phyloP scores from a whole-genome alignment of 2,113 vertebrate genomes.

The Trichomycterus rosablanca region DNA sequence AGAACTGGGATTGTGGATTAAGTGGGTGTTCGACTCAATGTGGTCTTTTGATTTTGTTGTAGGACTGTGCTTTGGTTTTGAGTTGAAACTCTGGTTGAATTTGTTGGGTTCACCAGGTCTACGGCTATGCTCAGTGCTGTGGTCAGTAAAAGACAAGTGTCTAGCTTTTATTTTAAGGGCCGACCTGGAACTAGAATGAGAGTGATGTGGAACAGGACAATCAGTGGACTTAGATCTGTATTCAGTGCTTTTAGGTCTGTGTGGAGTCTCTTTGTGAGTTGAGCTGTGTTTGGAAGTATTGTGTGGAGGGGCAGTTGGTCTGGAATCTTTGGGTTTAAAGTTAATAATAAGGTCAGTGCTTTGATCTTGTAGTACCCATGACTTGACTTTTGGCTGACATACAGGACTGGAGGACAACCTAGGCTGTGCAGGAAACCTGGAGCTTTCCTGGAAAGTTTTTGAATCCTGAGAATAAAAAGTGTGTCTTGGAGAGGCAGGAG shows the following conservation, averaged over 20 bases:
- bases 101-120: slow-evolving; percentile 25
- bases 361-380: slow-evolving; percentile 48
- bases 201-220: slow-evolving; percentile 26
- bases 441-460: slow-evolving; percentile 36
- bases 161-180: slow-evolving; percentile 49
- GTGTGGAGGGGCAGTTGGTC: slow-evolving; percentile 34
- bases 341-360: slow-evolving; percentile 42
- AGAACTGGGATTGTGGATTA: slow-evolving; percentile 32
- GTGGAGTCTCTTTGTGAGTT: slow-evolving; percentile 21
- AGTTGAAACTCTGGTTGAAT: slow-evolving; percentile 38
- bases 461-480: slow-evolving; percentile 41
- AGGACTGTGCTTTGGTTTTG: slow-evolving; percentile 39
- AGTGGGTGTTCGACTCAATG: slow-evolving; percentile 37
- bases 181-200: slow-evolving; percentile 30
- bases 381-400: slow-evolving; percentile 50
- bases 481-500: slow-evolving; percentile 24
- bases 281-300: slow-evolving; percentile 38
- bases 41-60: slow-evolving; percentile 42
- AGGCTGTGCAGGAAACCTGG: slow-evolving; percentile 33
- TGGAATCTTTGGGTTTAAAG: slow-evolving; percentile 36
- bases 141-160: slow-evolving; percentile 44
- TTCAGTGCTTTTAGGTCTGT: slow-evolving; percentile 34
- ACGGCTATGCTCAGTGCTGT: slow-evolving; percentile 24
- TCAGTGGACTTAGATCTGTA: slow-evolving; percentile 15
- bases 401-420: slow-evolving; percentile 34